Base-by-base conservation (phyloP, 2,797 vertebrate genomes). In the Syndactyla subalaris region DNA sequence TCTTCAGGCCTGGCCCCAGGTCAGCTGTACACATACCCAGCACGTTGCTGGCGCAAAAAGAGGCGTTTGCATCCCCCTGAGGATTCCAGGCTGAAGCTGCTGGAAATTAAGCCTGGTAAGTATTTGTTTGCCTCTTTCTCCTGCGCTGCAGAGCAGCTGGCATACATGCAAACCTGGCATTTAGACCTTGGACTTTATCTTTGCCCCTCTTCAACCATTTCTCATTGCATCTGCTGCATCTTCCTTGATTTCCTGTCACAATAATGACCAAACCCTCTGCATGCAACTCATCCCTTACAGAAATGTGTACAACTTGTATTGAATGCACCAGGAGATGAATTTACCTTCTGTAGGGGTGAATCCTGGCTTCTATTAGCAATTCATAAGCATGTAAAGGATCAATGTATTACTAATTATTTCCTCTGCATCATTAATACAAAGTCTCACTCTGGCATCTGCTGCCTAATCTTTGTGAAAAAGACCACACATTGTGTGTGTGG, bases 21-120 rank as follows among this genome's bases (percentile, higher is more conserved):
- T 88, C 99, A 99, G 97, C 98, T 99, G 95, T 99, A 99, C 95
- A 99, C 99, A 0, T 99, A 99, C 95, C 99, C 99, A 30, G 99
- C 99, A 81, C 99, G 99, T 89, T 99, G 99, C 97, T 99, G 99
- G 99, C 98, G 99, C 82, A 99, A 99, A 98, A 99, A 99, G 97
- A 99, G 99, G 95, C 98, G 99, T 95, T 98, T 99, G 92, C 99
- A 99, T 96, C 98, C 98, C 16, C 97, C 99, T 71, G 98, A 99
- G 88, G 99, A 99, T 90, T 98, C 99, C 52, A 98, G 98, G 77
- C 98, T 99, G 95, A 98, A 99, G 83, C 98, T 99, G 92, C 98
- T 99, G 81, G 99, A 99, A 92, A 98, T 99, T 77, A 99, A 99
- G 96, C 98, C 99, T 39, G 99, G 99, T 99, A 97, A 97, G 98